Conservation (phyloP, 2,888 invertebrate genomes). For the Onthophagus sagittarius region DNA sequence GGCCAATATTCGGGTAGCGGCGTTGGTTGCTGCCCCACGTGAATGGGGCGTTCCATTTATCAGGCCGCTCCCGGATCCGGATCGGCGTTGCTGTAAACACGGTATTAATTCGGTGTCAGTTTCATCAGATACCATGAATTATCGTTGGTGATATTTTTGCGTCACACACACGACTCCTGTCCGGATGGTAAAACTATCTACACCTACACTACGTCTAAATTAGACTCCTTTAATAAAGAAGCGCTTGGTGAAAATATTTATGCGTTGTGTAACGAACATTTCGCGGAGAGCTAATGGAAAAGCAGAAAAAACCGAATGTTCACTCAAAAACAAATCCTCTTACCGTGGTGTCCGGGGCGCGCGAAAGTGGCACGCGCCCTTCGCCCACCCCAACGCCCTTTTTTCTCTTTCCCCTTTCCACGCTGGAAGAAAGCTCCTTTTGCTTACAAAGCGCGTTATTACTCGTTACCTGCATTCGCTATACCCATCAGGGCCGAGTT, state of each 20-base stretch:
- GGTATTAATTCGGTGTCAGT: conserved; percentile 39
- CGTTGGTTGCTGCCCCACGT: conserved; percentile 26
- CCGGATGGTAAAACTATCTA: background rate
- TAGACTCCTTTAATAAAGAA: background rate
- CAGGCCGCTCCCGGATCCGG: conserved; percentile 1
- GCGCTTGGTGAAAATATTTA: background rate
- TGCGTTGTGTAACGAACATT: background rate
- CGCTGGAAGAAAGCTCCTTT: conserved; percentile 19
- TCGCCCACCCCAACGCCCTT: background rate
- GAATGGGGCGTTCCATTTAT: conserved; percentile 14
- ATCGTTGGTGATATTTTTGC: conserved; percentile 27
- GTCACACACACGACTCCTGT: background rate
- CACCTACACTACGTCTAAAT: background rate
- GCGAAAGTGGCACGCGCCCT: conserved; percentile 10
- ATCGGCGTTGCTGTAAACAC: conserved; percentile 28
- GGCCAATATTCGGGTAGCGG: conserved; percentile 29
- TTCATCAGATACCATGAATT: conserved; percentile 38
- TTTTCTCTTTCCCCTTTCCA: background rate
- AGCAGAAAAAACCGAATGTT: background rate
- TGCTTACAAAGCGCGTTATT: conserved; percentile 34
- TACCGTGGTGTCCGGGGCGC: background rate
- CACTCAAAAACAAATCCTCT: conserved; percentile 11
- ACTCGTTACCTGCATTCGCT: conserved; percentile 35
- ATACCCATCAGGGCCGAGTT: conserved; percentile 33
- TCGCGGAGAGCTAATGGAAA: conserved; percentile 7